phyloP scores from a whole-genome alignment of 1,140 invertebrate species.

The Hesperophylax magnus region DNA sequence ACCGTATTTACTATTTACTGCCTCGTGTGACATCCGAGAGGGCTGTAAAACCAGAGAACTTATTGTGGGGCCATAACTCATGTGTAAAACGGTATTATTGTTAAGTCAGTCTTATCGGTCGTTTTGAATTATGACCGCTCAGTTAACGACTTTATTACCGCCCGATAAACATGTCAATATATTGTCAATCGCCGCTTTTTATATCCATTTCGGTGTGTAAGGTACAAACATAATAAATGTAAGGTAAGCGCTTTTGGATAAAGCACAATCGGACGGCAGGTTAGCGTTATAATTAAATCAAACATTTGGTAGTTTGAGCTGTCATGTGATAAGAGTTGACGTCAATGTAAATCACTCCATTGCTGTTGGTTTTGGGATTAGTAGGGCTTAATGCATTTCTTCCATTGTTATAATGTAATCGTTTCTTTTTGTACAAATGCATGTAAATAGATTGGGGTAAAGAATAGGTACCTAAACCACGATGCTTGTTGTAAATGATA shows the following conservation, averaged over 20 bases:
- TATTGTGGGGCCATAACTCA: conserved; percentile 50
- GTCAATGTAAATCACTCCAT: conserved; percentile 5
- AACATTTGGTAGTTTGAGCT: conserved; percentile 24
- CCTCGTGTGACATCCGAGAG: conserved; percentile 44
- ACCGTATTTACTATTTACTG: background rate
- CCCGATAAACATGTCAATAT: conserved; percentile 53
- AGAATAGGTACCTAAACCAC: no score
- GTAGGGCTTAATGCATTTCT: no score
- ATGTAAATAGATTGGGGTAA: no score
- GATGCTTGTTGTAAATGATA: no score
- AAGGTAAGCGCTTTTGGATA: conserved; percentile 5
- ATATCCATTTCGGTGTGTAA: background rate
- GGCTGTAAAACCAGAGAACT: conserved; percentile 47
- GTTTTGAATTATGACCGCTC: conserved; percentile 46
- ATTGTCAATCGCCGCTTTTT: conserved; percentile 50
- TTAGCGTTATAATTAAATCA: conserved; percentile 26
- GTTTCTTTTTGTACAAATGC: no score
- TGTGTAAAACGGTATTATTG: conserved; percentile 50
- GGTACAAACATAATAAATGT: background rate
- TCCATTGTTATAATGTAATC: no score
- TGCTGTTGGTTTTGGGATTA: background rate
- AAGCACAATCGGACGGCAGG: background rate
- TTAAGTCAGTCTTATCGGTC: conserved; percentile 48
- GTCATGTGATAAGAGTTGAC: conserved; percentile 9
- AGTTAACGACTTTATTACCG: conserved; percentile 47